These are phyloP conservation scores for Esox masquinongy DNA, from an alignment of 2,797 vertebrate genomes.

Conservation along the genomic window DNA sequence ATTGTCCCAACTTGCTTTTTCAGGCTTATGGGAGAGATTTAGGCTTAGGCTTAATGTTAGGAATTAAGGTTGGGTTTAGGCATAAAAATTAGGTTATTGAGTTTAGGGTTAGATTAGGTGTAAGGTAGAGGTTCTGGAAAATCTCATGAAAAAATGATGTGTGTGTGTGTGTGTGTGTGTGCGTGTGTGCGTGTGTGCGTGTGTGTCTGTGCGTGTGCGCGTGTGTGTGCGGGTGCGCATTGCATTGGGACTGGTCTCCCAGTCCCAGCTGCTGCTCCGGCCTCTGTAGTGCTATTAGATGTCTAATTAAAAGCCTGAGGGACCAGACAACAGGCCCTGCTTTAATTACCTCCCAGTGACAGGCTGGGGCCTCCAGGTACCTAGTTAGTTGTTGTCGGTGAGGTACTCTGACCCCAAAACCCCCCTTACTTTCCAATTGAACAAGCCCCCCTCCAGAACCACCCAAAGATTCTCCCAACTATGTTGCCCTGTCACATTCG, in stretches of 20 bases:
- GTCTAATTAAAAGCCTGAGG: slow-evolving; percentile 63
- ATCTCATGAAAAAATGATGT: no score
- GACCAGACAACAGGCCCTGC: slow-evolving; percentile 57
- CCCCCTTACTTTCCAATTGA: slow-evolving; percentile 23
- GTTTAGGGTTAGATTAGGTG: not conserved
- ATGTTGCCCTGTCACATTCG: not conserved
- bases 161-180: slow-evolving; percentile 23
- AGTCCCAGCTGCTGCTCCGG: slow-evolving; percentile 49
- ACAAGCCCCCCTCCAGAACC: slow-evolving; percentile 19
- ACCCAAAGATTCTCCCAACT: not conserved
- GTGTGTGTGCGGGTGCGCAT: slow-evolving; percentile 11
- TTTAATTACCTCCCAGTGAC: slow-evolving; percentile 68
- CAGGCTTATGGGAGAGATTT: no score
- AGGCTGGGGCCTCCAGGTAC: slow-evolving; percentile 41
- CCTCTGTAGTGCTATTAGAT: slow-evolving; percentile 46
- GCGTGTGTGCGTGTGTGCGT: slow-evolving; percentile 6
- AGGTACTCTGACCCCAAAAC: slow-evolving; percentile 44
- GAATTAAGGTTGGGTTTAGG: no score
- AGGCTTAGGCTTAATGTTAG: no score
- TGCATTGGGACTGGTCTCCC: slow-evolving; percentile 12
- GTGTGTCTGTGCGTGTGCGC: slow-evolving; percentile 21
- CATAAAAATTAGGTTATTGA: no score
- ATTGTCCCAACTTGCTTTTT: no score
- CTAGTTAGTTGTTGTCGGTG: slow-evolving; percentile 58
- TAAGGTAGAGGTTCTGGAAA: slow-evolving; percentile 4